Conservation (phyloP, 1,140 invertebrate genomes). For the Cataglyphis hispanica region DNA sequence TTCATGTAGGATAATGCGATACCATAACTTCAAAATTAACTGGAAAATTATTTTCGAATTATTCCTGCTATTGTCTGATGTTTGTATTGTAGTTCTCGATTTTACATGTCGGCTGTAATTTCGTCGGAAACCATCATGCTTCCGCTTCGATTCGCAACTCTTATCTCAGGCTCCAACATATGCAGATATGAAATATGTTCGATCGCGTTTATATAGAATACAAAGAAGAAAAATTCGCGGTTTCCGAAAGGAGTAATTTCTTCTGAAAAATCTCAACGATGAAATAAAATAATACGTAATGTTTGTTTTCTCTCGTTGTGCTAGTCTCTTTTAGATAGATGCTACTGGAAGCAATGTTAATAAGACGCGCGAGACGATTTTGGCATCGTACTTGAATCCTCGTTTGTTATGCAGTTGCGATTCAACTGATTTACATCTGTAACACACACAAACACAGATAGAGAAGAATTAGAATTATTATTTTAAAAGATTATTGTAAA, state of each 20-base stretch:
- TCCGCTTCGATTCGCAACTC: conserved; percentile 17
- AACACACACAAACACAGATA: not conserved
- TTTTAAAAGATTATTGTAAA: conserved; percentile 13
- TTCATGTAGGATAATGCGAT: not conserved
- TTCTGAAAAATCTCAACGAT: conserved; percentile 28
- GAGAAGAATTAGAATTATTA: conserved; percentile 10
- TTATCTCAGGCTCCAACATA: not conserved
- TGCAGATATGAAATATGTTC: not conserved
- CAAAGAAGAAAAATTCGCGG: conserved; percentile 1
- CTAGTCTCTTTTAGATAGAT: conserved; percentile 64
- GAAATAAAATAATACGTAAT: conserved; percentile 69
- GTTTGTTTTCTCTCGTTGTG: conserved; percentile 65
- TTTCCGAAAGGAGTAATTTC: conserved; percentile 52
- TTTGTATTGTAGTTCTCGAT: not conserved
- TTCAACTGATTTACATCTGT: conserved; percentile 14
- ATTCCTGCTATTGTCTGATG: not conserved
- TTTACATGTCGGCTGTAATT: not conserved
- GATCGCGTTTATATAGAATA: conserved; percentile 18
- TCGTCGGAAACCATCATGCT: not conserved
- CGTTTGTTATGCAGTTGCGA: conserved; percentile 3
- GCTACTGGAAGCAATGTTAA: conserved; percentile 11
- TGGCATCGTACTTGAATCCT: conserved; percentile 23
- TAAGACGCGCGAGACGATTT: not conserved
- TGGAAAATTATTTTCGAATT: not conserved
- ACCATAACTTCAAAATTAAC: not conserved